These are phyloP conservation scores for Palythoa heliodiscus DNA, from an alignment of 92 coral and sea anemone genomes.

Conservation along the genomic window DNA sequence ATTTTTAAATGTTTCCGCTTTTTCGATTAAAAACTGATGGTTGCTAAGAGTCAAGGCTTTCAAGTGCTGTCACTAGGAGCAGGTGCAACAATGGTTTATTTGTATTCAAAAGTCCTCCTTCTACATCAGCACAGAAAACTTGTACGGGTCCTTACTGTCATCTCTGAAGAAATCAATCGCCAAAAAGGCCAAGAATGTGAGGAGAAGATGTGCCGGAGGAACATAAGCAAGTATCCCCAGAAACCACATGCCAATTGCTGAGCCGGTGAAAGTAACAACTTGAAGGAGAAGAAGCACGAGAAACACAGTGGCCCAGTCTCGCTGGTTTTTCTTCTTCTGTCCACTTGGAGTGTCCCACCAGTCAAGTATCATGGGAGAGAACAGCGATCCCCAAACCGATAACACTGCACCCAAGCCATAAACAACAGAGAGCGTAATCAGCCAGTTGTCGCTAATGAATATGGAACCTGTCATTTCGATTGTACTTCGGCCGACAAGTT, in stretches of 20 bases:
- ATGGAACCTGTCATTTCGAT: slow-evolving; percentile 63
- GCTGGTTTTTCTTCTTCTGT: slow-evolving; percentile 86
- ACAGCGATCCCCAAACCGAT: slow-evolving; percentile 90
- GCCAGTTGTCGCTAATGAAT: slow-evolving; percentile 98
- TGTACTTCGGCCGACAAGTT: neutral
- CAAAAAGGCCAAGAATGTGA: slow-evolving; percentile 86
- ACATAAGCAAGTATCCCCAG: slow-evolving; percentile 78
- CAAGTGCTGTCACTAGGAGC: neutral
- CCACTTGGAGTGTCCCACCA: slow-evolving; percentile 98
- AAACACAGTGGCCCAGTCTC: slow-evolving; percentile 97
- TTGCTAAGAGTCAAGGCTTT: neutral
- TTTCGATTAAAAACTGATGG: neutral
- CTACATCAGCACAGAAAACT: slow-evolving; percentile 66
- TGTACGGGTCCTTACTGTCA: slow-evolving; percentile 86
- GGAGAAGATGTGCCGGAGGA: slow-evolving; percentile 90
- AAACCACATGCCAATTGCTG: slow-evolving; percentile 99
- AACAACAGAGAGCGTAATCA: slow-evolving; percentile 89
- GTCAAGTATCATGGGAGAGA: slow-evolving; percentile 92
- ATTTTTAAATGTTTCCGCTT: neutral
- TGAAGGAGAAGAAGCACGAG: slow-evolving; percentile 86
- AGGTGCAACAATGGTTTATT: neutral
- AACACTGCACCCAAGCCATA: slow-evolving; percentile 91
- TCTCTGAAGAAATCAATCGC: slow-evolving; percentile 97
- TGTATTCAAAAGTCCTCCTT: neutral
- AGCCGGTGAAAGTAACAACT: slow-evolving; percentile 95